phyloP scores from a whole-genome alignment of 2,113 vertebrate genomes.

The Percina caprodes region DNA sequence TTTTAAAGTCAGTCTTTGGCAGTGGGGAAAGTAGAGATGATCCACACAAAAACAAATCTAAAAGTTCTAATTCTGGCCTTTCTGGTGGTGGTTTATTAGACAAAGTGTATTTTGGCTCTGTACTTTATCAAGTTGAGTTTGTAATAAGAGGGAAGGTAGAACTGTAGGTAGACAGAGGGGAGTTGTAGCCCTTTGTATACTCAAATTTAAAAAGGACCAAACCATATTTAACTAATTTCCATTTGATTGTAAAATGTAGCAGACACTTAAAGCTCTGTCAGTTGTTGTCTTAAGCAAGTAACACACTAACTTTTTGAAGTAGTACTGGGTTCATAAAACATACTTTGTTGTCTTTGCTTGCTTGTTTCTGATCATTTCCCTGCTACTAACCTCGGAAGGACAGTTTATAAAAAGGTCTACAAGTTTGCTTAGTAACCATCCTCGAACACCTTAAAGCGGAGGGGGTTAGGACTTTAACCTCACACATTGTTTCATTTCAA shows the following conservation, averaged over 20 bases:
- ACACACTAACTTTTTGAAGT: background rate
- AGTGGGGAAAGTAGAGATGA: background rate
- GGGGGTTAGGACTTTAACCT: conserved; percentile 3
- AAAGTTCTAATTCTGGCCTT: background rate
- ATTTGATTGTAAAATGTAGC: background rate
- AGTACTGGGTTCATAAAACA: background rate
- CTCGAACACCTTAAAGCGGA: background rate
- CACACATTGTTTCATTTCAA: background rate
- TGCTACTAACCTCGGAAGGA: background rate
- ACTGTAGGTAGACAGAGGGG: too few relatives aligned
- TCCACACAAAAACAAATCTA: too few relatives aligned
- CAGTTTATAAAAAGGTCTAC: background rate
- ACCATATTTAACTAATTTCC: background rate
- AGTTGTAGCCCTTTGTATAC: background rate
- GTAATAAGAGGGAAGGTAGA: background rate
- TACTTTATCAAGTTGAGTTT: background rate
- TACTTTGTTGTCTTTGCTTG: background rate
- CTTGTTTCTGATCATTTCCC: background rate
- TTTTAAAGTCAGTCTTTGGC: conserved; percentile 2
- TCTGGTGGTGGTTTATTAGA: background rate
- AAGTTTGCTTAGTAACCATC: background rate
- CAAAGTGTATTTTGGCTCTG: background rate
- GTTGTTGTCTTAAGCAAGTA: background rate
- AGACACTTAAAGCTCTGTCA: background rate
- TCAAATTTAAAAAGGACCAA: background rate